A percentile compares a stretch with the other conserved stretches of the same genome.
Evolutionary conservation across 2,797 vertebrate species (phyloP).

Genomic region (Darevskia nairensis): DNA sequence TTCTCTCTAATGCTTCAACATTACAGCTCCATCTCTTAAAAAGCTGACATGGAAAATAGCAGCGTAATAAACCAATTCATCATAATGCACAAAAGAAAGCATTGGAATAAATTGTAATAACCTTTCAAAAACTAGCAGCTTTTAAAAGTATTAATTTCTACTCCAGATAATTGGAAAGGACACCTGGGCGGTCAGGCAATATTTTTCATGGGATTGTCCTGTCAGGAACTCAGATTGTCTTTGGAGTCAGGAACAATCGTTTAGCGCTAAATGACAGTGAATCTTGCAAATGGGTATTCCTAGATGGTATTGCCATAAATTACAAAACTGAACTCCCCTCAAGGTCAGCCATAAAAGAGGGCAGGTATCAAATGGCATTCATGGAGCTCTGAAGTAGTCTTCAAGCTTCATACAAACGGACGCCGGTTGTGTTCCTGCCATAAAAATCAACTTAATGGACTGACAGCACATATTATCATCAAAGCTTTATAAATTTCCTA

Average conservation of each 20-base stretch:
- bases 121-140: slow-evolving; percentile 89
- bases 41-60: slow-evolving; percentile 83
- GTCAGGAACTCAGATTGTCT: slow-evolving; percentile 89
- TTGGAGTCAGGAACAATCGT: slow-evolving; percentile 83
- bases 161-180: slow-evolving; percentile 91
- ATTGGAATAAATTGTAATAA: slow-evolving; percentile 88
- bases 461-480: slow-evolving; percentile 71
- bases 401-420: slow-evolving; percentile 65
- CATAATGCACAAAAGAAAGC: slow-evolving; percentile 83
- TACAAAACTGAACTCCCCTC: slow-evolving; percentile 81
- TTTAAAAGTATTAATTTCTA: slow-evolving; percentile 92
- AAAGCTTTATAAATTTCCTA: slow-evolving; percentile 64
- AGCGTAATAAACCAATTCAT: slow-evolving; percentile 83
- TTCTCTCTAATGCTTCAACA: slow-evolving; percentile 79
- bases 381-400: slow-evolving; percentile 57
- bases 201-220: slow-evolving; percentile 89
- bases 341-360: slow-evolving; percentile 86
- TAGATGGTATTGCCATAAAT: slow-evolving; percentile 88
- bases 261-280: slow-evolving; percentile 89
- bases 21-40: slow-evolving; percentile 81
- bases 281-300: slow-evolving; percentile 90
- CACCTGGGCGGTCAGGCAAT: slow-evolving; percentile 84
- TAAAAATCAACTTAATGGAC: slow-evolving; percentile 74
- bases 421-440: slow-evolving; percentile 64
- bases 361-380: slow-evolving; percentile 78